Evolutionary conservation across 2,797 vertebrate species (phyloP).

Genomic region (Sphenodon punctatus): DNA sequence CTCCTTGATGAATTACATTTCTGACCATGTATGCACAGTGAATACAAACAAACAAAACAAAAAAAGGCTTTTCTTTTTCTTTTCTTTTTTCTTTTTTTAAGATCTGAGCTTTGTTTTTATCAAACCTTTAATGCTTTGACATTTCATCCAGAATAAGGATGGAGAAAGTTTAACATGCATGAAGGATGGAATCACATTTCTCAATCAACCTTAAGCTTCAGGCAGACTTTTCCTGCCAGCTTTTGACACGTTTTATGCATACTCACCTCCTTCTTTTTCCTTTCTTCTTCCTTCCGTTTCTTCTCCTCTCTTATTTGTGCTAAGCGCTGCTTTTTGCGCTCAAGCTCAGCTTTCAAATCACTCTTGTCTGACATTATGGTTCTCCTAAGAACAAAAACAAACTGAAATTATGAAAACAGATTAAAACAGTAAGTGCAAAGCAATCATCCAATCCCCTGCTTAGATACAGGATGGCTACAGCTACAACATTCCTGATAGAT

Average conservation of each 20-base stretch:
- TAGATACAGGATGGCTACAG: no score
- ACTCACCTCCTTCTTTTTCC: conserved; percentile 89
- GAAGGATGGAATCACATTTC: no score
- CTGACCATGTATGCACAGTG: no score
- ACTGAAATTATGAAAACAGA: conserved; percentile 30
- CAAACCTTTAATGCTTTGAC: no score
- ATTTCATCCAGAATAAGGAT: no score
- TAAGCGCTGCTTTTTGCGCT: conserved; percentile 88
- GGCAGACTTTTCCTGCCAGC: neutral
- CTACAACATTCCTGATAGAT: no score
- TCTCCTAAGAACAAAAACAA: conserved; percentile 38
- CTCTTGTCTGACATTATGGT: conserved; percentile 86
- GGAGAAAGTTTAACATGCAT: no score
- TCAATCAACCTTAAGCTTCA: conserved; percentile 33
- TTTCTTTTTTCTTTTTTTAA: conserved; percentile 90
- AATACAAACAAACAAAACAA: neutral
- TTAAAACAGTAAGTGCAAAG: neutral
- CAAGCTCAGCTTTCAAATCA: conserved; percentile 89
- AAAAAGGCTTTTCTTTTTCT: conserved; percentile 78
- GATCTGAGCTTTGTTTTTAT: no score
- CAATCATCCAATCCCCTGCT: no score
- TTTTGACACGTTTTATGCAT: neutral
- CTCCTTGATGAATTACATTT: neutral
- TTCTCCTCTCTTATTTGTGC: conserved; percentile 90
- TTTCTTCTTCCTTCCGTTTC: conserved; percentile 88